Conservation (phyloP, 2,797 vertebrate genomes). For the Rhodeus uyekii region DNA sequence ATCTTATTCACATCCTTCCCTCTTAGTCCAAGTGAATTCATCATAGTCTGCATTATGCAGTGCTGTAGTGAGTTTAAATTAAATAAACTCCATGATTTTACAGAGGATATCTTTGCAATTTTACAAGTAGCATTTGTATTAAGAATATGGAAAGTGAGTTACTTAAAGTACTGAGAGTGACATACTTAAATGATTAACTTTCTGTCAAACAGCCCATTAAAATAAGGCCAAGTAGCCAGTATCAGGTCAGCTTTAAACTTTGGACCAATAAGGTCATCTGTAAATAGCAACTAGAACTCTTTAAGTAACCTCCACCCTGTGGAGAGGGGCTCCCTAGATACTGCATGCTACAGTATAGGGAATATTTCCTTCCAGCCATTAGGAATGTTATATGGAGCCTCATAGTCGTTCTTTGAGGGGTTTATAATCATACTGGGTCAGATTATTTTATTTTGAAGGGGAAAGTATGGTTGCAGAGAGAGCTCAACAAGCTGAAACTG, state of each 20-base stretch:
- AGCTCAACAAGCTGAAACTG: no score
- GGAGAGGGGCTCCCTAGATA: slow-evolving; percentile 34
- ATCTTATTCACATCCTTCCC: neutral
- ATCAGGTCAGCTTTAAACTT: slow-evolving; percentile 41
- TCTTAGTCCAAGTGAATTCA: neutral
- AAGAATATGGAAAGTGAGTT: neutral
- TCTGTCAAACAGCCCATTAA: slow-evolving; percentile 32
- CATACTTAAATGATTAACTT: slow-evolving; percentile 32
- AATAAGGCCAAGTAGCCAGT: slow-evolving; percentile 39
- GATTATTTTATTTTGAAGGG: neutral
- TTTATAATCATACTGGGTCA: neutral
- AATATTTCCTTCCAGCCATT: slow-evolving; percentile 1
- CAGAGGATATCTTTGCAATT: neutral
- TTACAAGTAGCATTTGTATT: neutral
- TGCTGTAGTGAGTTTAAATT: neutral
- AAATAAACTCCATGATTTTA: neutral
- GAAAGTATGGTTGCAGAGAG: neutral
- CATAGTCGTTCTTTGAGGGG: neutral
- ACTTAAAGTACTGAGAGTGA: slow-evolving; percentile 4
- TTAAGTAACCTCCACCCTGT: slow-evolving; percentile 7
- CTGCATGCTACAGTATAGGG: neutral
- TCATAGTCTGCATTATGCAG: neutral
- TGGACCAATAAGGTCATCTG: slow-evolving; percentile 36
- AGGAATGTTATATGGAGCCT: neutral
- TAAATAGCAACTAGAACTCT: slow-evolving; percentile 30